Conservation (phyloP, 2,888 invertebrate species). For the Rotaria magnacalcarata region DNA sequence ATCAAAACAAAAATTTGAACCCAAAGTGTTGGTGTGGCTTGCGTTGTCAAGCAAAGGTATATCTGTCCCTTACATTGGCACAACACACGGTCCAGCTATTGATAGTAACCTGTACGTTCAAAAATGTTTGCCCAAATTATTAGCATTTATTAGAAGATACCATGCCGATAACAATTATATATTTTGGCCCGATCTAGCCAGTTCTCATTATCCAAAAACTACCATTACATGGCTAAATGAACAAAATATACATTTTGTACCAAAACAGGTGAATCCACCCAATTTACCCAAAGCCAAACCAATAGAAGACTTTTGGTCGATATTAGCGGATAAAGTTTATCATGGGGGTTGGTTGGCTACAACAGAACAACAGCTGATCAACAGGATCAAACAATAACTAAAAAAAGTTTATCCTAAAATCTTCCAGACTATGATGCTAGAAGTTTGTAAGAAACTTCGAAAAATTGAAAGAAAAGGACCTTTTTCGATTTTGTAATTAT, state of each 20-base stretch:
- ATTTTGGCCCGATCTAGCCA: slow-evolving; percentile 18
- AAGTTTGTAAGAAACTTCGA: no score
- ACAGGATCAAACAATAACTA: no score
- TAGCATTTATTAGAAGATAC: not conserved
- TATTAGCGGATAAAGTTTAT: slow-evolving; percentile 11
- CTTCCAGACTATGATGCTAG: no score
- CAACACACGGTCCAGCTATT: no score
- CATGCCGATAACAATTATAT: not conserved
- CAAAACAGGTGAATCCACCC: not conserved
- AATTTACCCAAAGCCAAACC: slow-evolving; percentile 15
- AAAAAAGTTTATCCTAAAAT: no score
- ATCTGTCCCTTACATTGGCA: no score
- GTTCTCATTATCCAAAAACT: not conserved
- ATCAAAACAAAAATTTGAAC: no score
- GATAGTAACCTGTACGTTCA: not conserved
- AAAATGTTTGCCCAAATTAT: slow-evolving; percentile 9
- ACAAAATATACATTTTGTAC: not conserved
- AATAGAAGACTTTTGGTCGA: slow-evolving; percentile 20
- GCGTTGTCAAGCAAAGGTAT: no score
- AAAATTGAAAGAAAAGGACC: no score
- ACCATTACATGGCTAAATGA: not conserved
- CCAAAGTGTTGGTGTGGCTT: no score
- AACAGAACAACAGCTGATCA: not conserved
- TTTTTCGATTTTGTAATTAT: no score
- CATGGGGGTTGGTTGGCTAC: not conserved